Evolutionary conservation across 2,888 invertebrate genomes (phyloP).

Genomic region (Aphodius sticticus): DNA sequence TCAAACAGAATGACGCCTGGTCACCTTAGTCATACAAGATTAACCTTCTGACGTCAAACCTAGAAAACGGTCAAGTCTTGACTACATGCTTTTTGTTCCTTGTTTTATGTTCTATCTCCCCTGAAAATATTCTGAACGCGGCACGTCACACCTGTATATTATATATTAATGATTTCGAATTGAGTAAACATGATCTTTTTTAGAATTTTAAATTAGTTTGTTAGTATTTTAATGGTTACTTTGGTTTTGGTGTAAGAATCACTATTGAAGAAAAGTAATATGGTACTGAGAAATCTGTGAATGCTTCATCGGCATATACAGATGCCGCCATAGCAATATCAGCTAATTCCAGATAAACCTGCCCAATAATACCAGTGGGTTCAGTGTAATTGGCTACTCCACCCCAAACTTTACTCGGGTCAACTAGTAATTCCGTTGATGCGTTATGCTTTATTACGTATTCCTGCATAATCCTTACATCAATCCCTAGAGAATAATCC

Average conservation of each 20-base stretch:
- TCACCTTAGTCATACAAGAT: too few species aligned
- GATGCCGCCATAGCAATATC: constrained; percentile 14
- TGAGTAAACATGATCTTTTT: too few species aligned
- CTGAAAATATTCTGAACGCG: too few species aligned
- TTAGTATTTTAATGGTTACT: not conserved
- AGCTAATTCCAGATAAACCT: constrained; percentile 14
- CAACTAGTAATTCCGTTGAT: constrained; percentile 7
- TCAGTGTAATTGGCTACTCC: constrained; percentile 7
- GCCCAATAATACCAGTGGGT: constrained; percentile 19
- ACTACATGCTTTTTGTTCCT: too few species aligned
- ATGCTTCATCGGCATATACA: not conserved
- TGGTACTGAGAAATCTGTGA: not conserved
- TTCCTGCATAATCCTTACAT: constrained; percentile 14
- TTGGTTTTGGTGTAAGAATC: not conserved
- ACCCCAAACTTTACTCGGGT: constrained; percentile 21
- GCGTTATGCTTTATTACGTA: constrained; percentile 14
- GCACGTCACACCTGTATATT: not conserved
- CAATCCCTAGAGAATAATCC: constrained; percentile 19
- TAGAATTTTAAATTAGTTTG: too few species aligned
- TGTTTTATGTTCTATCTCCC: too few species aligned
- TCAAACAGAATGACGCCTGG: too few species aligned
- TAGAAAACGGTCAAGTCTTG: too few species aligned
- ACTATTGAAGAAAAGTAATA: not conserved
- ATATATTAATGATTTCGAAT: not conserved
- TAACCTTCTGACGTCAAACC: too few species aligned